phyloP scores from a whole-genome alignment of 2,888 invertebrate species.

The Bombylius discolor region DNA sequence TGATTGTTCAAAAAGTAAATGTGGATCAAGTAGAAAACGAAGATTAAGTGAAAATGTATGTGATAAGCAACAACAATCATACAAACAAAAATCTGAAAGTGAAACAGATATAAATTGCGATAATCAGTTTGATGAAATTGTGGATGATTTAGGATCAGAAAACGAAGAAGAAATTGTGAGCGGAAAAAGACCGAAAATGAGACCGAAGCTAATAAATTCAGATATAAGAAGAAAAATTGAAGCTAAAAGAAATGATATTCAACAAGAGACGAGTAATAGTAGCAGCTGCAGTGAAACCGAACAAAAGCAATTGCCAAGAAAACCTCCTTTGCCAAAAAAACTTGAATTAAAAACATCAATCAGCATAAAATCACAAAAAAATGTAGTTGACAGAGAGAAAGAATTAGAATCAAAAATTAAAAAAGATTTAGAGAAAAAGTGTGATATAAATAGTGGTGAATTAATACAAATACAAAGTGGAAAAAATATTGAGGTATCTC shows the following conservation, averaged over 20 bases:
- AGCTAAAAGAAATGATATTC: slow-evolving; percentile 23
- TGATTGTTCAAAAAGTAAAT: too few species aligned
- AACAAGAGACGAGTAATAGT: slow-evolving; percentile 29
- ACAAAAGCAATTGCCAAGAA: neutral
- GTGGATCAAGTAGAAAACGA: slow-evolving; percentile 25
- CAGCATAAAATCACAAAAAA: neutral
- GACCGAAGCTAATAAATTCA: slow-evolving; percentile 25
- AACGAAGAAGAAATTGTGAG: slow-evolving; percentile 28
- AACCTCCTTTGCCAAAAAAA: neutral
- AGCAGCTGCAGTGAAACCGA: slow-evolving; percentile 18
- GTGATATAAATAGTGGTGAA: neutral
- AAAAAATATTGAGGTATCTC: neutral
- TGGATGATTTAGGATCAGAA: slow-evolving; percentile 15
- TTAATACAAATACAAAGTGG: neutral
- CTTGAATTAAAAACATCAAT: neutral
- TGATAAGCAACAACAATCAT: slow-evolving; percentile 15
- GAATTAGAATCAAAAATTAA: neutral
- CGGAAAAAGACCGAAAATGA: slow-evolving; percentile 32
- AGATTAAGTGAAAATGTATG: slow-evolving; percentile 19
- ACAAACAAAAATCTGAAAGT: slow-evolving; percentile 31
- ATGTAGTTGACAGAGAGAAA: neutral
- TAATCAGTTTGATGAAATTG: slow-evolving; percentile 37
- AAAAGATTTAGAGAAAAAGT: neutral
- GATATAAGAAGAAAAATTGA: slow-evolving; percentile 30
- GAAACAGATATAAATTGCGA: slow-evolving; percentile 36